Percentiles rank a stretch among this genome's conserved stretches.
Conservation (phyloP, 2,888 invertebrate species). For the Melanophora roralis region DNA sequence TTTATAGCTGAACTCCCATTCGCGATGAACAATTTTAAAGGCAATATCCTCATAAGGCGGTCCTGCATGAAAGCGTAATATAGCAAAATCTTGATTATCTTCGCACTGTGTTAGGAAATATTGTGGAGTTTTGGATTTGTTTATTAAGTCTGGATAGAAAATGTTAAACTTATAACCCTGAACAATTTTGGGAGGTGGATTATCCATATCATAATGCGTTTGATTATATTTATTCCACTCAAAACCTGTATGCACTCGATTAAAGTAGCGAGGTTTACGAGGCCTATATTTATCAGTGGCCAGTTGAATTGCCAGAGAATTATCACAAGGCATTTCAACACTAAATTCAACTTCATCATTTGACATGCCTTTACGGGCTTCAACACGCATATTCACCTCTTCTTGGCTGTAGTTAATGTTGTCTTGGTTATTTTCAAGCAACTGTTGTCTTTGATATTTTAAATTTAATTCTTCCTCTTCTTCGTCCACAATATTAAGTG, state of each 20-base stretch:
- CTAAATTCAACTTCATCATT: conserved; percentile 94
- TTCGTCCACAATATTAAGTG: conserved; percentile 86
- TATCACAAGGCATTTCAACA: conserved; percentile 89
- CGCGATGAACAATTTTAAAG: conserved; percentile 84
- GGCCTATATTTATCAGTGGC: conserved; percentile 99
- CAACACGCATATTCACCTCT: conserved; percentile 84
- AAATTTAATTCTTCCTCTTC: conserved; percentile 87
- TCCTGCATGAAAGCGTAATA: conserved; percentile 96
- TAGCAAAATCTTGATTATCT: conserved; percentile 96
- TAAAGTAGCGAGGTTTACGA: conserved; percentile 98
- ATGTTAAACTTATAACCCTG: conserved; percentile 99
- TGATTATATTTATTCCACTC: conserved; percentile 99
- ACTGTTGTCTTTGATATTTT: conserved; percentile 84
- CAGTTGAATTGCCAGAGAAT: conserved; percentile 79
- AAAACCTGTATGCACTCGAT: conserved; percentile 96
- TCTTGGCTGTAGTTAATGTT: conserved; percentile 72
- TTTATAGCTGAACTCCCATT: conserved; percentile 99
- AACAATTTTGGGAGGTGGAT: conserved; percentile 99
- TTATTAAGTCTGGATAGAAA: conserved; percentile 99
- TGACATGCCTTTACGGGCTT: conserved; percentile 90
- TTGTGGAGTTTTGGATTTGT: conserved; percentile 93
- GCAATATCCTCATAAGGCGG: conserved; percentile 95
- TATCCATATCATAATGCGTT: conserved; percentile 99
- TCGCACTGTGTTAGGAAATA: conserved; percentile 93
- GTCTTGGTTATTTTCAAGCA: conserved; percentile 68